These are phyloP conservation scores for Metridium senile DNA, from an alignment of 92 coral and sea anemone genomes.

Conservation along the genomic window DNA sequence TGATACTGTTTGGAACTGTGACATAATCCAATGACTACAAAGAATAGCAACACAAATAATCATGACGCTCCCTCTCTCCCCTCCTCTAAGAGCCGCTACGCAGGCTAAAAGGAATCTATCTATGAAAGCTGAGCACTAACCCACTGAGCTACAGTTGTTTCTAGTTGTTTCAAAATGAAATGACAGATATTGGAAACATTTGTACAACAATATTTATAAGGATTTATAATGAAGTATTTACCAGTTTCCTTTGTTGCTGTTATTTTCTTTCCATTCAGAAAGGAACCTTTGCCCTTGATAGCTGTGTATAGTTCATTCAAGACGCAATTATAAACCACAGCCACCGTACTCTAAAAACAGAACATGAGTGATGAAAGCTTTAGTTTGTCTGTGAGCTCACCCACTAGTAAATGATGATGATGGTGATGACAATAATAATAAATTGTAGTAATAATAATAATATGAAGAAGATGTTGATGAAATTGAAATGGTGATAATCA, in stretches of 20 bases:
- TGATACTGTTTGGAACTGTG: no score
- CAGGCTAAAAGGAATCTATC: no score
- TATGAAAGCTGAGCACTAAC: no score
- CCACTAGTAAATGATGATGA: neutral
- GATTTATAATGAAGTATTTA: conserved; percentile 17
- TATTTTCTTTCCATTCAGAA: conserved; percentile 81
- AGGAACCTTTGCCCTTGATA: conserved; percentile 79
- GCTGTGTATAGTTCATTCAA: conserved; percentile 82
- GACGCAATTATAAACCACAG: conserved; percentile 66
- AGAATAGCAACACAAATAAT: no score
- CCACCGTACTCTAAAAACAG: conserved; percentile 65
- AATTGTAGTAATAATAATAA: neutral
- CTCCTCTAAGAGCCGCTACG: no score
- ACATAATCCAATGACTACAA: no score
- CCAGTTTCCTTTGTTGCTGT: conserved; percentile 70
- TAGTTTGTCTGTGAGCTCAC: neutral
- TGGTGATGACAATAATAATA: neutral
- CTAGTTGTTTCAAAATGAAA: neutral
- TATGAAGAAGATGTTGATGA: no score
- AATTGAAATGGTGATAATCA: no score
- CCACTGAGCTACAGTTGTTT: no score
- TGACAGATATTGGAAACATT: no score
- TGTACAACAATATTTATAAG: no score
- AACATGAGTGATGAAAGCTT: neutral
- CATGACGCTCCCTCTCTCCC: no score